A percentile compares a stretch with the other conserved stretches of the same genome.
These are phyloP conservation scores for Dusona sp. DNA, from an alignment of 2,888 invertebrate species.

Conservation along the genomic window DNA sequence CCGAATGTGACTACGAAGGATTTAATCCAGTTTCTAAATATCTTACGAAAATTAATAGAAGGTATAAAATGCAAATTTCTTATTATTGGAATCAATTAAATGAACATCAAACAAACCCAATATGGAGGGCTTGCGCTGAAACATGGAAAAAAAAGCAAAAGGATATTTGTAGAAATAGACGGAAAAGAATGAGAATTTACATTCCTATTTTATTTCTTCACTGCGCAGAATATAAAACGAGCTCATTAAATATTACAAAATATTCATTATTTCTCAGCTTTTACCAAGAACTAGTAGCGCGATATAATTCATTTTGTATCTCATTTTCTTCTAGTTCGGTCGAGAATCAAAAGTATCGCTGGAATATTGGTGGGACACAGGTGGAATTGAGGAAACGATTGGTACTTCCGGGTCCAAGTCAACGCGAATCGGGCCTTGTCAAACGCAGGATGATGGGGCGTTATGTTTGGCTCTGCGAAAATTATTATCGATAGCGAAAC, in stretches of 20 bases:
- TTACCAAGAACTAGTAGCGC: neutral
- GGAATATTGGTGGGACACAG: constrained; percentile 92
- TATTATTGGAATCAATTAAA: neutral
- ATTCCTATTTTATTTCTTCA: neutral
- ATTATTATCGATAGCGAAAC: constrained; percentile 84
- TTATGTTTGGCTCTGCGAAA: constrained; percentile 82
- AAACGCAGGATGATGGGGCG: constrained; percentile 74
- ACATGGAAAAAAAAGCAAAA: neutral
- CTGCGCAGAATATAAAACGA: neutral
- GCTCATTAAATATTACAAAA: neutral
- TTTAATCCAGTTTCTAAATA: neutral
- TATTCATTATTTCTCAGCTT: neutral
- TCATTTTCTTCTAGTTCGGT: constrained; percentile 87
- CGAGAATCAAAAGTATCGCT: constrained; percentile 90
- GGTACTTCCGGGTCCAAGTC: constrained; percentile 62
- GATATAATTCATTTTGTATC: constrained; percentile 12
- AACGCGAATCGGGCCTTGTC: constrained; percentile 41
- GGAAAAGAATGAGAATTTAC: neutral
- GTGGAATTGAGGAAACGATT: constrained; percentile 48
- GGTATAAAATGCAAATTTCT: neutral
- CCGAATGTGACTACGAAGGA: too few species aligned
- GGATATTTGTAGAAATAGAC: neutral
- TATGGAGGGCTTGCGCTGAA: neutral
- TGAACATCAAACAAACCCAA: neutral
- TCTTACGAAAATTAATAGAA: neutral